Conservation (phyloP, 2,888 invertebrate genomes). For the Habroteleia sp. region DNA sequence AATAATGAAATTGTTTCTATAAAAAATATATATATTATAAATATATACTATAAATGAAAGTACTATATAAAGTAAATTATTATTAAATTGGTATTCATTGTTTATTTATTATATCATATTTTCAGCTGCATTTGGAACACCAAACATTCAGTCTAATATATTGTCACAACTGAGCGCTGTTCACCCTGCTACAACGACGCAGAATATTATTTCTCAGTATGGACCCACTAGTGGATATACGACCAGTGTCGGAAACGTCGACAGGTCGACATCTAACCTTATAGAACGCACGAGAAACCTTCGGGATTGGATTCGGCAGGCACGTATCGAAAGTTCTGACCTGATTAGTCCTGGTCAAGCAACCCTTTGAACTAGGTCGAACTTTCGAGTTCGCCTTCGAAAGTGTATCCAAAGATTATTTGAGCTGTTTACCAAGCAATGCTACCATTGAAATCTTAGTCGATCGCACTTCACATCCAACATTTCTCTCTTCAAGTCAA, state of each 20-base stretch:
- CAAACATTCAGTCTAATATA: constrained; percentile 79
- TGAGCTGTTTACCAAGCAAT: constrained; percentile 43
- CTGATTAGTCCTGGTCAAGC: constrained; percentile 78
- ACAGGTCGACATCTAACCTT: constrained; percentile 84
- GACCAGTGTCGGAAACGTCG: constrained; percentile 80
- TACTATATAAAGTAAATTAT: no score
- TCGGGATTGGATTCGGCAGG: constrained; percentile 86
- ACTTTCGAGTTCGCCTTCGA: constrained; percentile 20
- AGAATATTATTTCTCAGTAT: constrained; percentile 79
- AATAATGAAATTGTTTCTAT: no score
- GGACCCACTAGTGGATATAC: constrained; percentile 78
- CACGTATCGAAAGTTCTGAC: constrained; percentile 77
- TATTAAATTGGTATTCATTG: no score
- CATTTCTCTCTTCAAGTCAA: constrained; percentile 33
- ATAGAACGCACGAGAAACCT: constrained; percentile 86
- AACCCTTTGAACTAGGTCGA: constrained; percentile 72
- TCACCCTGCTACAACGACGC: constrained; percentile 76
- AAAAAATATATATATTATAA: no score
- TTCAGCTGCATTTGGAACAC: constrained; percentile 75
- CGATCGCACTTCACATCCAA: constrained; percentile 38
- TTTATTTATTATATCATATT: constrained; percentile 2
- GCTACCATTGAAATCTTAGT: constrained; percentile 38
- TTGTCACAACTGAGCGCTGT: constrained; percentile 75
- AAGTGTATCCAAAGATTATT: constrained; percentile 43
- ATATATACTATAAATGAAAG: no score